Conservation (phyloP, 2,113 vertebrate genomes). For the Corythaeola cristata region DNA sequence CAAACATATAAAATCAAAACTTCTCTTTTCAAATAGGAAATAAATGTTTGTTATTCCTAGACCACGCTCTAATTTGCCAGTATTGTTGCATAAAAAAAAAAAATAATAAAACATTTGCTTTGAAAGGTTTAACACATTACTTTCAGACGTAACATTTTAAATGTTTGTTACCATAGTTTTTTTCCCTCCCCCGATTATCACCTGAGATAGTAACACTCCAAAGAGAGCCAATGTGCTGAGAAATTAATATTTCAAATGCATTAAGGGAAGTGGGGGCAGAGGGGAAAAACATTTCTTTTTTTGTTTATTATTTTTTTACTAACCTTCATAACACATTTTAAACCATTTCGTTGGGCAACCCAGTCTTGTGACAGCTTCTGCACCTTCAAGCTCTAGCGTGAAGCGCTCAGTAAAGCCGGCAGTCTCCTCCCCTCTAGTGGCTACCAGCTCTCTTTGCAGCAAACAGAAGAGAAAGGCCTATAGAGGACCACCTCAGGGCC, state of each 20-base stretch:
- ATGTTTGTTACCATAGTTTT: conserved; percentile 4
- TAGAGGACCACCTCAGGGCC: conserved; percentile 63
- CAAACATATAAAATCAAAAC: conserved; percentile 14
- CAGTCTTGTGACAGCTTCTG: conserved; percentile 67
- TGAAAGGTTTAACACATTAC: conserved; percentile 36
- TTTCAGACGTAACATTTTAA: conserved; percentile 36
- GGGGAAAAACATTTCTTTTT: conserved; percentile 7
- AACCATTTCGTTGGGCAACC: conserved; percentile 69
- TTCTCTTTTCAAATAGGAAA: conserved; percentile 21
- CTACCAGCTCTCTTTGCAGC: conserved; percentile 77
- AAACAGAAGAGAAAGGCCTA: conserved; percentile 41
- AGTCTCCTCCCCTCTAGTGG: conserved; percentile 86
- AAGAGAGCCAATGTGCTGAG: conserved; percentile 28
- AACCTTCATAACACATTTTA: conserved; percentile 71
- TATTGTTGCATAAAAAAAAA: background rate
- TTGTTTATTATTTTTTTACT: conserved; percentile 58
- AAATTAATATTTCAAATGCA: conserved; percentile 39
- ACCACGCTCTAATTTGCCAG: background rate
- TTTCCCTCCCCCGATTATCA: background rate
- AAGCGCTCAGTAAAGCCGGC: conserved; percentile 75
- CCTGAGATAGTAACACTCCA: background rate
- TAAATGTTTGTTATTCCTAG: background rate
- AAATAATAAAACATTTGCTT: conserved; percentile 45
- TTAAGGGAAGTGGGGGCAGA: conserved; percentile 29
- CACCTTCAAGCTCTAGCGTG: conserved; percentile 62